Conservation (phyloP, 2,113 vertebrate genomes). For the Tetrax tetrax region DNA sequence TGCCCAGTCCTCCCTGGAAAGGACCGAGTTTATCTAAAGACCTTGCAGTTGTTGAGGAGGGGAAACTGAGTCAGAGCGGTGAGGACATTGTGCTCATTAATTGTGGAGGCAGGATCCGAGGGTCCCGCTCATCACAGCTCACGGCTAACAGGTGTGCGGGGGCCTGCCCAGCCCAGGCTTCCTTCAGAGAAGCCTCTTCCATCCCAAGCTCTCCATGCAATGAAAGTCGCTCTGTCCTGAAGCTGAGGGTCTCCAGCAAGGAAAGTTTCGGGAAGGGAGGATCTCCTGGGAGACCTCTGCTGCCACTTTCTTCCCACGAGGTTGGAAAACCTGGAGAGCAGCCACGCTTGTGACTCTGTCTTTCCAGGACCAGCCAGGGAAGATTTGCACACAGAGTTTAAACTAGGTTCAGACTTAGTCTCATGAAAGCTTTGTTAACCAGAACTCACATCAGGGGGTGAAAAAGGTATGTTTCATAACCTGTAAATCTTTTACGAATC, state of each 20-base stretch:
- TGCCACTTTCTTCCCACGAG: neutral
- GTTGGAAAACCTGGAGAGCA: neutral
- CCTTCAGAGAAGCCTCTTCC: neutral
- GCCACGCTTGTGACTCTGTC: neutral
- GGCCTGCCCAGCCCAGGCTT: neutral
- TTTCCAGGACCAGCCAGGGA: neutral
- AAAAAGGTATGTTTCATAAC: neutral
- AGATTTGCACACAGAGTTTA: neutral
- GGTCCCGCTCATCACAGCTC: neutral
- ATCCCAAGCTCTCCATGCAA: neutral
- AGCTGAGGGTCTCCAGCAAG: neutral
- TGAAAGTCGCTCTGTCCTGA: neutral
- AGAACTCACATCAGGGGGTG: neutral
- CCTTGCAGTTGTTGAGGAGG: neutral
- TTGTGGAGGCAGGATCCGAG: neutral
- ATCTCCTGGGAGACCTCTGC: neutral
- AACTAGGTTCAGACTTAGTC: neutral
- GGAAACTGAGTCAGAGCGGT: neutral
- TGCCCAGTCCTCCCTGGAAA: neutral
- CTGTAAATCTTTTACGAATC: neutral
- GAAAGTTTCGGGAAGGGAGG: neutral
- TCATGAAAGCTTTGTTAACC: neutral
- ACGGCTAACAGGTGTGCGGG: neutral
- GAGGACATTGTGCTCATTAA: fast-evolving
- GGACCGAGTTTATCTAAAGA: neutral